These are phyloP conservation scores for Pemphredon lugubris DNA, from an alignment of 2,888 invertebrate genomes.

Conservation along the genomic window DNA sequence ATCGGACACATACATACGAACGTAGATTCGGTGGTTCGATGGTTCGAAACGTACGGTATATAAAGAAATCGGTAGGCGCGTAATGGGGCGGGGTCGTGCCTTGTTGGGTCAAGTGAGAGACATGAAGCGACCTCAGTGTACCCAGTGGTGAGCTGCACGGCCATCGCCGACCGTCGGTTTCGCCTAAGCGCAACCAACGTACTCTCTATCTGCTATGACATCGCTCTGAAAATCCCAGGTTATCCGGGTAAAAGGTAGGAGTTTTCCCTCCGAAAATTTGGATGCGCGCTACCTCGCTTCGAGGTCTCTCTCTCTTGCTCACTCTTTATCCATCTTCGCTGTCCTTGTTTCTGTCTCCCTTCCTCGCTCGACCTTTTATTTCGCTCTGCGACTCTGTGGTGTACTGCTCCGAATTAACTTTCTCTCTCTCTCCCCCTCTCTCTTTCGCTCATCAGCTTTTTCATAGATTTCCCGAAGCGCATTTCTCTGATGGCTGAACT, in stretches of 20 bases:
- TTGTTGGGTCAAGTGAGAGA: conserved; percentile 62
- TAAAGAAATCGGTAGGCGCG: conserved; percentile 25
- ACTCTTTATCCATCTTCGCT: too few relatives aligned
- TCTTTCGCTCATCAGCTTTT: conserved; percentile 42
- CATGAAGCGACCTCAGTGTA: conserved; percentile 74
- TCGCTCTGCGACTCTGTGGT: conserved; percentile 33
- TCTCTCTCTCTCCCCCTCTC: too few relatives aligned
- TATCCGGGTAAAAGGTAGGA: conserved; percentile 72
- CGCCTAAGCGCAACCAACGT: conserved; percentile 57
- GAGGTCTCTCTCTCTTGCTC: conserved; percentile 42
- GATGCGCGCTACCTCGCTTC: conserved; percentile 54
- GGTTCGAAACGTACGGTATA: conserved; percentile 40
- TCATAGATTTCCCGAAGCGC: conserved; percentile 28
- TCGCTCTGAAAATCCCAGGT: conserved; percentile 71
- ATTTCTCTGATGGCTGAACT: conserved; percentile 25
- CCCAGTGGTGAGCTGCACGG: conserved; percentile 69
- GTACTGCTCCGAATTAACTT: conserved; percentile 33
- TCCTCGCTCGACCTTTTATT: conserved; percentile 45
- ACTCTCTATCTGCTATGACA: conserved; percentile 73
- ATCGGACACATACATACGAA: conserved; percentile 33
- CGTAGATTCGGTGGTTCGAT: conserved; percentile 47
- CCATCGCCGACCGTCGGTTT: conserved; percentile 70
- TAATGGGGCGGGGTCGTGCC: conserved; percentile 63
- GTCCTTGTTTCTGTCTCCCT: too few relatives aligned
- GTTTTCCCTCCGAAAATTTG: conserved; percentile 62